phyloP scores from a whole-genome alignment of 2,888 invertebrate species.

The Cheiracanthium punctorium region DNA sequence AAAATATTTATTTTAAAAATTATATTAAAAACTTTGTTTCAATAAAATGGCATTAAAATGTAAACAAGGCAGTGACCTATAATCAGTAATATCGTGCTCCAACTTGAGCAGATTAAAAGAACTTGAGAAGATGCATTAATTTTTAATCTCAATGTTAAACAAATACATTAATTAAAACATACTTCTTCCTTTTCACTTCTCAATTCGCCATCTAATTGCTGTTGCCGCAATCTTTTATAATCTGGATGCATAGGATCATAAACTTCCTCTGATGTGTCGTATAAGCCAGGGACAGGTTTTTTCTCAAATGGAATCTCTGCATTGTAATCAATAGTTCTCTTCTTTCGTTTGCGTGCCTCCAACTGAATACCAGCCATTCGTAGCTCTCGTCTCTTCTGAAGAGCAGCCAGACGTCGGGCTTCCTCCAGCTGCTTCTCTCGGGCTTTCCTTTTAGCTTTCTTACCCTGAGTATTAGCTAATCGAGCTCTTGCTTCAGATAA shows the following conservation, averaged over 20 bases:
- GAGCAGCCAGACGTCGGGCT: conserved; percentile 93
- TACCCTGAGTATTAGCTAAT: conserved; percentile 97
- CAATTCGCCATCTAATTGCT: conserved; percentile 93
- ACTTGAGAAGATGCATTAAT: too few species aligned
- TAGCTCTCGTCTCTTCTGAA: conserved; percentile 98
- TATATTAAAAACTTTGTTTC: too few species aligned
- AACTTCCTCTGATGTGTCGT: conserved; percentile 92
- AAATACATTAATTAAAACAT: conserved; percentile 27
- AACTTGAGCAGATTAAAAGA: too few species aligned
- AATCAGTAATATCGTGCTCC: too few species aligned
- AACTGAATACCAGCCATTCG: conserved; percentile 94
- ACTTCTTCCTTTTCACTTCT: conserved; percentile 93
- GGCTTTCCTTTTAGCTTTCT: conserved; percentile 83
- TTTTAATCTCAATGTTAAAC: too few species aligned
- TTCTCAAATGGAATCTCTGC: conserved; percentile 98
- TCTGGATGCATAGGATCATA: conserved; percentile 93
- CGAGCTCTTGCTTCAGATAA: conserved; percentile 98
- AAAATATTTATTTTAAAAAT: too few species aligned
- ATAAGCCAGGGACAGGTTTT: conserved; percentile 90
- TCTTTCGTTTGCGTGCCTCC: conserved; percentile 76
- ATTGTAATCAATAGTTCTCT: conserved; percentile 97
- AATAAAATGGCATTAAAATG: too few species aligned
- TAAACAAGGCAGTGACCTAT: too few species aligned
- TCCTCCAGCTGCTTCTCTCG: conserved; percentile 99
- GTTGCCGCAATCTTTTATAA: conserved; percentile 91